Base-by-base conservation (phyloP, 2,797 vertebrate genomes). In the Anguilla obscura region DNA sequence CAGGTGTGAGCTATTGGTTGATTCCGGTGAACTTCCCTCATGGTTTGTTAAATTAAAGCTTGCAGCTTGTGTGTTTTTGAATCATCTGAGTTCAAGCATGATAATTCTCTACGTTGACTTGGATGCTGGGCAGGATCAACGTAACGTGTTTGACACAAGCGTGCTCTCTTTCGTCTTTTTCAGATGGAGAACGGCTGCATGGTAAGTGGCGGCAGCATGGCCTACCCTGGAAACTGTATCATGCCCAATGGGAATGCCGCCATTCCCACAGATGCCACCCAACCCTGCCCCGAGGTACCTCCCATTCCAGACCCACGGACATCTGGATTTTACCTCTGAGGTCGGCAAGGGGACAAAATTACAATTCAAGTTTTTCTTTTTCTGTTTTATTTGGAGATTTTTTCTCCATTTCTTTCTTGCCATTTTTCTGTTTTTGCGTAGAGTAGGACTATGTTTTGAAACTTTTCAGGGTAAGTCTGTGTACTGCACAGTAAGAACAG, bases 311-410 rank as follows among this genome's bases (percentile, higher is more conserved):
- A 95, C 88, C 89, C 92, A 0, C 92, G 93, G 60, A 88, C 93
- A 90, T 92, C 92, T 7, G 91, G 94, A 85, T 95, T 94, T 92
- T 95, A 95, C 93, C 94, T 95, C 92, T 95, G 94, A 96, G 7
- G 69, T 83, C 90, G 89, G 27, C 8, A 9, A 60, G 88, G 33
- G 58, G 90, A 90, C 88, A 86, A 86, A 89, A 90, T 71, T 85
- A 5, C 87, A 87, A 88, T 91, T 90, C 91, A 90, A 79, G 83
- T 91, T 87, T 86, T 69, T 27, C 63, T 66, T n/a, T 24, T 83
- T 74, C 56, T 82, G 88, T 92, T 92, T 92, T 85, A 16, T n/a
- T 71, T 0, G 52, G 33, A 8, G 63, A 10, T 69, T 60, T 79
- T 74, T 79, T 85, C 10, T 33, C 45, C 27, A 14, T 30, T 14